phyloP scores from a whole-genome alignment of 2,888 invertebrate species.

The Sussaba pulchella region DNA sequence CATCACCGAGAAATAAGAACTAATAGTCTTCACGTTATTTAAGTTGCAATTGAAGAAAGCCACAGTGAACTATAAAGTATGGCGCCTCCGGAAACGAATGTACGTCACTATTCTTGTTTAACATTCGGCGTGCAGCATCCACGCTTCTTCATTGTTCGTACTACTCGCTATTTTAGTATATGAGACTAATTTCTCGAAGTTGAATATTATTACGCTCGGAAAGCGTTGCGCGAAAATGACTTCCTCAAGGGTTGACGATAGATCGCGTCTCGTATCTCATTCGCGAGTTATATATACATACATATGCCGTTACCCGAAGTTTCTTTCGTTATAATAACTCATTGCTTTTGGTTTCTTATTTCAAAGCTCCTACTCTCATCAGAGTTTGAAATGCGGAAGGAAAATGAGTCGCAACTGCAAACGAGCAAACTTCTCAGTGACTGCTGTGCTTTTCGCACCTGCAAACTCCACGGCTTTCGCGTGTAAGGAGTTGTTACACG shows the following conservation, averaged over 20 bases:
- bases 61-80: no score
- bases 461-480: not conserved
- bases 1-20: no score
- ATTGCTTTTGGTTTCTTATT: slow-evolving; percentile 3
- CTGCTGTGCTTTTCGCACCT: not conserved
- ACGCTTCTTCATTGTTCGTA: not conserved
- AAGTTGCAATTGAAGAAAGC: not conserved
- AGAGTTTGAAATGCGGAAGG: slow-evolving; percentile 5
- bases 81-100: no score
- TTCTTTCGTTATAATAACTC: slow-evolving; percentile 15
- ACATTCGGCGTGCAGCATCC: not conserved
- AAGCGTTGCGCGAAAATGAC: slow-evolving; percentile 3
- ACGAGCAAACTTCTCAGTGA: slow-evolving; percentile 20
- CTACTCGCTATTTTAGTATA: not conserved
- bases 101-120: not conserved
- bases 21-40: no score
- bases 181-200: slow-evolving; percentile 7
- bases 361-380: not conserved
- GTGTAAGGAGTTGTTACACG: not conserved
- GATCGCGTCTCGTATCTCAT: not conserved
- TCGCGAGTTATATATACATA: not conserved
- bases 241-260: slow-evolving; percentile 16
- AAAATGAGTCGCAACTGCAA: slow-evolving; percentile 15
- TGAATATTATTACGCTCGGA: slow-evolving; percentile 29
- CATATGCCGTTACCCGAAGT: not conserved